Conservation (phyloP, 2,888 invertebrate species). For the Schrankia costaestrigalis region DNA sequence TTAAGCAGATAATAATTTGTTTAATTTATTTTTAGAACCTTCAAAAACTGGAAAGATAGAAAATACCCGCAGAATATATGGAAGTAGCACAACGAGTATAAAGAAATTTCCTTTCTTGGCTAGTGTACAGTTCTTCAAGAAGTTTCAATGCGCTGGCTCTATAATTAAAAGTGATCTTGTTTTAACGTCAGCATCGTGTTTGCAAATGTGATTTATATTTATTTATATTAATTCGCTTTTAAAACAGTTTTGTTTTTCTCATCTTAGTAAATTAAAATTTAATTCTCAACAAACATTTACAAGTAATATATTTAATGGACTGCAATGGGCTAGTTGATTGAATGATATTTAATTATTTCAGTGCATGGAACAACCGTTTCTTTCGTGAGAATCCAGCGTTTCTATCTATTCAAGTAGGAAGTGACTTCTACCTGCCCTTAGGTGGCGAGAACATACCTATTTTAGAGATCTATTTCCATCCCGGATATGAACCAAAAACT, state of each 20-base stretch:
- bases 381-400: conserved; percentile 65
- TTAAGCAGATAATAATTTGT: no score
- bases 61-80: conserved; percentile 51
- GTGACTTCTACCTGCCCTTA: conserved; percentile 46
- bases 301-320: no score
- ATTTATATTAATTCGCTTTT: background rate
- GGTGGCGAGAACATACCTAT: conserved; percentile 55
- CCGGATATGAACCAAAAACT: conserved; percentile 51
- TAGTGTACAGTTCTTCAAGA: conserved; percentile 55
- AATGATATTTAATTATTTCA: no score
- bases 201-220: conserved; percentile 54
- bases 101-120: conserved; percentile 64
- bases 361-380: conserved; percentile 66
- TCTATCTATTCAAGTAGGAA: conserved; percentile 60
- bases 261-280: no score
- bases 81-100: conserved; percentile 45
- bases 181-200: conserved; percentile 63
- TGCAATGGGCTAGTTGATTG: no score
- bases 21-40: no score
- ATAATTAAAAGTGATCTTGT: conserved; percentile 62
- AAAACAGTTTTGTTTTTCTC: no score
- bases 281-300: no score
- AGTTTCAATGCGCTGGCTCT: conserved; percentile 60
- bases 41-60: no score
- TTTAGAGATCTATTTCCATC: conserved; percentile 62